Evolutionary conservation across 2,797 vertebrate species (phyloP), one percentile per base, ranked within the genome.

Genomic region (Cossypha dichroa): DNA sequence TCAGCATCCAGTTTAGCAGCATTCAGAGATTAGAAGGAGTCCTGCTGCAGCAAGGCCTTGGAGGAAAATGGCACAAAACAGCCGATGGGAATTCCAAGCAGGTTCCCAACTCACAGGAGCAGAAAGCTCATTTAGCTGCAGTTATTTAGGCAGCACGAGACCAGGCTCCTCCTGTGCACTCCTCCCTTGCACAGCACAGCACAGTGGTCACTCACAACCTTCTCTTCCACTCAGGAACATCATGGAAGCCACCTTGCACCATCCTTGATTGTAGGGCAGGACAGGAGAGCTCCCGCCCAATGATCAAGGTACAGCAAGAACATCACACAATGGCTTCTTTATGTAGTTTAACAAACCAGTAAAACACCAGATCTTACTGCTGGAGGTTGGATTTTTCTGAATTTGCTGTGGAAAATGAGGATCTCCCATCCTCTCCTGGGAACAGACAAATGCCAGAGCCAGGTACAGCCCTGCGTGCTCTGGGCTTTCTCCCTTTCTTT

Each of bases 351-450:
- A 74, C 31, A 26, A 70, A 66, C 28, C 60, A 55, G 64, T 21
- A 56, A 40, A 85, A 58, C 34, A 15, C 4, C n/a, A 66, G 33
- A 20, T 33, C 41, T 55, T 60, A 45, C 60, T 34, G 56, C 40
- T 17, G 15, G 25, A 67, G 45, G 79, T 26, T 46, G 79, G 60
- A 77, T 70, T 92, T 80, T 83, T 70, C 88, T 88, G 48, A 59
- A 40, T 91, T 48, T 77, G 31, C 28, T 75, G 55, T 56, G 51
- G 36, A 69, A 88, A 94, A 77, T 18, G 18, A 58, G 45, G 25
- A 34, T 55, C 18, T 87, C 49, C 45, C 20, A 15, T 54, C 20
- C 62, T 79, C 45, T 75, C 69, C 58, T 45, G 38, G 23, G 66
- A 79, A 74, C 0, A 1, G 67, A 67, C 12, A 46, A 82, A 79